These are phyloP conservation scores for Hafferia zeledoni DNA, from an alignment of 2,797 vertebrate genomes.

Conservation along the genomic window DNA sequence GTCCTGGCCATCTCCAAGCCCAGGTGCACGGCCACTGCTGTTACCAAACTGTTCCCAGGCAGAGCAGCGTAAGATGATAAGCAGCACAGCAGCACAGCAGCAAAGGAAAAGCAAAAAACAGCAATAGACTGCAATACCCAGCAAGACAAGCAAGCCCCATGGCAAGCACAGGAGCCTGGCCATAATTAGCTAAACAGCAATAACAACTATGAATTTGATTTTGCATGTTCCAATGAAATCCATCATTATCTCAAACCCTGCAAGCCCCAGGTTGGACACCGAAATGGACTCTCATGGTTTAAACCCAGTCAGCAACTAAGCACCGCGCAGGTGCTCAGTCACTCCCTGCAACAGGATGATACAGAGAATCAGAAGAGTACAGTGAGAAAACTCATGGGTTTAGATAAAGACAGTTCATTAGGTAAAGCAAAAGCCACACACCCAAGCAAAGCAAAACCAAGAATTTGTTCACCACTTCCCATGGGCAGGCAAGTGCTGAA, in stretches of 20 bases:
- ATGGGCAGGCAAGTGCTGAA: background rate
- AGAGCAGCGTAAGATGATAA: background rate
- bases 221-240: background rate
- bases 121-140: background rate
- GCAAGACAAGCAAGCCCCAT: background rate
- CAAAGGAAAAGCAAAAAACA: background rate
- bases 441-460: background rate
- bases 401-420: too few species aligned
- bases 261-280: background rate
- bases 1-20: background rate
- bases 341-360: too few species aligned
- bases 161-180: background rate
- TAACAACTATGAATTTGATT: background rate
- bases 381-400: background rate
- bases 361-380: too few species aligned
- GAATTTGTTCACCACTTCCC: background rate
- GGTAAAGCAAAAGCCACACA: background rate
- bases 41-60: background rate
- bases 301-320: too few species aligned
- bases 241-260: background rate
- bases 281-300: background rate
- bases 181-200: background rate
- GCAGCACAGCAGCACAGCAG: background rate
- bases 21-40: background rate
- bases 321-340: accelerated